Conservation (phyloP, 1,140 invertebrate genomes). For the Bradynema listronoti region DNA sequence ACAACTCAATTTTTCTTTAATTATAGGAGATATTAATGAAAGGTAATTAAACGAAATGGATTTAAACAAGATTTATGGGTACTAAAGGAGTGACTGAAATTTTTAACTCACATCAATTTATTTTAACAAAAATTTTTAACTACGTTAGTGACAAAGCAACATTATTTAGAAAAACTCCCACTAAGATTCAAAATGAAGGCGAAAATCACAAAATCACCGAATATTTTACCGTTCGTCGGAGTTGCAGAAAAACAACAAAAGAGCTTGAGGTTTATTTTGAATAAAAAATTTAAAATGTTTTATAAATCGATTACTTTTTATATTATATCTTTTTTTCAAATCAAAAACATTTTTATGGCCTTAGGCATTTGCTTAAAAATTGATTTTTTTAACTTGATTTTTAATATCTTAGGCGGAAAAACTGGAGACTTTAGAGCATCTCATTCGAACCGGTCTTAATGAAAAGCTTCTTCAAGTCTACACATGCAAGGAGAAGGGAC, state of each 20-base stretch:
- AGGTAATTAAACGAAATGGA: no score
- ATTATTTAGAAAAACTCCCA: no score
- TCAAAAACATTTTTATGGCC: not conserved
- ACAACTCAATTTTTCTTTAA: no score
- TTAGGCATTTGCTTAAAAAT: not conserved
- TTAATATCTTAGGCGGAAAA: slow-evolving; percentile 27
- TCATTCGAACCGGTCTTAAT: slow-evolving; percentile 28
- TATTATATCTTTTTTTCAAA: not conserved
- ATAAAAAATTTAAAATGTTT: slow-evolving; percentile 17
- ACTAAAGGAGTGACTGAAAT: no score
- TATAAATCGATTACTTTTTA: not conserved
- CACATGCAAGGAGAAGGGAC: slow-evolving; percentile 30
- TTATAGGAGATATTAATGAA: no score
- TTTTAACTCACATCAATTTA: no score
- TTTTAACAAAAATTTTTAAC: no score
- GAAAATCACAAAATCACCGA: slow-evolving; percentile 36
- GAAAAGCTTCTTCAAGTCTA: slow-evolving; percentile 30
- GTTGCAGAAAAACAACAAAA: slow-evolving; percentile 38
- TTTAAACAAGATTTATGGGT: no score
- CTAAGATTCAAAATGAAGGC: no score
- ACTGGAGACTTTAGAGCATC: slow-evolving; percentile 19
- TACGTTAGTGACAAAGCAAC: no score
- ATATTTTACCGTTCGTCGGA: slow-evolving; percentile 37
- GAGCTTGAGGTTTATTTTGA: slow-evolving; percentile 28
- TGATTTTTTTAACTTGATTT: slow-evolving; percentile 7